These are phyloP conservation scores for Mythimna lalbum DNA, from an alignment of 2,888 invertebrate genomes.

Conservation along the genomic window DNA sequence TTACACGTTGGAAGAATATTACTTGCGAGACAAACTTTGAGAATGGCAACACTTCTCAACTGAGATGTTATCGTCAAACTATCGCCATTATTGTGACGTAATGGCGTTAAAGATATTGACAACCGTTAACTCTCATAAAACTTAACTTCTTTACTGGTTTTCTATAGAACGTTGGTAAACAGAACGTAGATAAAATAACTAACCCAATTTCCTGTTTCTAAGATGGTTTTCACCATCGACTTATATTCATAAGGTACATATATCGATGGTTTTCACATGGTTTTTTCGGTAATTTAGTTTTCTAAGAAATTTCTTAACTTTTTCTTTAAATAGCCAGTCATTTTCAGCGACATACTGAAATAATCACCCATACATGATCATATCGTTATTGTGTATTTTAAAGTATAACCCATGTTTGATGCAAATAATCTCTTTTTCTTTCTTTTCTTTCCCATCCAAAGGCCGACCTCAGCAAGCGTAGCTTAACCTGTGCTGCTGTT, in stretches of 20 bases:
- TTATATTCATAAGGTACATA: too few species aligned
- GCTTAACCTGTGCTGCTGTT: too few species aligned
- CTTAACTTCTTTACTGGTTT: constrained; percentile 29
- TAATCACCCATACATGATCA: too few species aligned
- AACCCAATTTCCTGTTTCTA: not conserved
- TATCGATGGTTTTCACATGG: not conserved
- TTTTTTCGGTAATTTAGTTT: not conserved
- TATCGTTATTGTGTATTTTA: too few species aligned
- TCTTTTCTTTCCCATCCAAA: too few species aligned
- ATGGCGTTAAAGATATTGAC: constrained; percentile 45
- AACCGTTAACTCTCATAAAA: constrained; percentile 33
- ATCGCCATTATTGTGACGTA: constrained; percentile 41
- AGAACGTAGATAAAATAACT: not conserved
- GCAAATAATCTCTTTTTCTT: too few species aligned
- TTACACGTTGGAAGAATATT: constrained; percentile 6
- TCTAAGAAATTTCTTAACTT: not conserved
- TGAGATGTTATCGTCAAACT: constrained; percentile 44
- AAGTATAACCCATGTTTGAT: too few species aligned
- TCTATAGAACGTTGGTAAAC: not conserved
- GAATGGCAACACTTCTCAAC: constrained; percentile 6
- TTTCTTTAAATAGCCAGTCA: not conserved
- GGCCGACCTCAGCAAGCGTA: too few species aligned
- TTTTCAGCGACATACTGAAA: too few species aligned
- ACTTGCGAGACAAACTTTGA: constrained; percentile 5
- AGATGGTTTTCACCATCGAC: too few species aligned